Base-by-base conservation (phyloP, 1,140 invertebrate species). In the Drosophila bocqueti region DNA sequence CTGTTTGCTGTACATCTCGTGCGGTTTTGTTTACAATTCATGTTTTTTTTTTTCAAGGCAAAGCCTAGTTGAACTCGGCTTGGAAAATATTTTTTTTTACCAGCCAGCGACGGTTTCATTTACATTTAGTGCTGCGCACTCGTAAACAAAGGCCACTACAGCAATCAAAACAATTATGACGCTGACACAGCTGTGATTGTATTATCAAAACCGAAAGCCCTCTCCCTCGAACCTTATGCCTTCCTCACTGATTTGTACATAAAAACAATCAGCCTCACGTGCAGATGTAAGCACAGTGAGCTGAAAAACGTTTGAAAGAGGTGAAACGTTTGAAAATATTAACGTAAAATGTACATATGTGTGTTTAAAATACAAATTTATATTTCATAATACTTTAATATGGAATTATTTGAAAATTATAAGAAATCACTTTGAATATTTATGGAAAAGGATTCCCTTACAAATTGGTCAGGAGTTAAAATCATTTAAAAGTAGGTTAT, bases 21-120 rank as follows among this genome's bases (percentile, higher is more conserved):
- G 54, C 21, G 58, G 62, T 16, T 49, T 76, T 52, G 38, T 43
- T 61, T 66, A 55, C 49, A 43, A 54, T 55, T 52, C 24, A 60
- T 54, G 40, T 62, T 40, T 71, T 73, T 63, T 55, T 29, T 65
- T 57, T 77, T 81, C 77, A 89, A 87, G 83, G 83, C 73, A 8
- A 80, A 73, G 45, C 65, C 59, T 54, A 78, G 77, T 71, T 84
- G 62, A 84, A 89, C 77, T 72, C 36, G 3, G 68, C 40, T 45
- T 71, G 45, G 36, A 76, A 76, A 64, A 65, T 26, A 40, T 45
- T 34, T 65, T 71, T 75, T 75, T 67, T 50, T 38, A 0, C 15
- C 36, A 45, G 42, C 34, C 45, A 9, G 13, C 15, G 40, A 47
- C 38, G 40, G 65, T 40, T 58, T 69, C 26, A 31, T 55, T 79